Conservation (phyloP, 2,888 invertebrate species). For the Nemoura dubitans region DNA sequence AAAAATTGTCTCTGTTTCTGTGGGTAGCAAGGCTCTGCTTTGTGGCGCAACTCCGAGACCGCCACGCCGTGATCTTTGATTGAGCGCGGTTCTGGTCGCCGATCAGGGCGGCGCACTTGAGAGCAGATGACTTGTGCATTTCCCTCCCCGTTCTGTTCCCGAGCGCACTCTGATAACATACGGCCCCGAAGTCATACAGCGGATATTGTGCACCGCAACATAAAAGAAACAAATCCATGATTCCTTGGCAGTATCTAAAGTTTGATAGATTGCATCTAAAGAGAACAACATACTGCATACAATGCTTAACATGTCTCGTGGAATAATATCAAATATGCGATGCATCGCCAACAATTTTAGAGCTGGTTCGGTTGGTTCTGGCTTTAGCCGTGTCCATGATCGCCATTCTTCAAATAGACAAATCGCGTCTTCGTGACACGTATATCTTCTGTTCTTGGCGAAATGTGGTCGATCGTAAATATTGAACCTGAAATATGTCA, state of each 20-base stretch:
- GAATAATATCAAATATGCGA: neutral
- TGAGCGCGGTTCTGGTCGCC: neutral
- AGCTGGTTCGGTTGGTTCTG: neutral
- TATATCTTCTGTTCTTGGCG: slow-evolving; percentile 12
- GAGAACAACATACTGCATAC: slow-evolving; percentile 1
- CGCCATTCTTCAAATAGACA: slow-evolving; percentile 12
- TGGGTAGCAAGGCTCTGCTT: neutral
- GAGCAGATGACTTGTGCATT: neutral
- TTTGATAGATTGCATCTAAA: neutral
- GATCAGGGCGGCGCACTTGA: neutral
- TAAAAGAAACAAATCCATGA: neutral
- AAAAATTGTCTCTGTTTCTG: neutral
- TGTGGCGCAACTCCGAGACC: neutral
- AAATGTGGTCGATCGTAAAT: neutral
- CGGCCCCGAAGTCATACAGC: neutral
- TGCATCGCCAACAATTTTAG: neutral
- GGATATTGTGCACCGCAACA: neutral
- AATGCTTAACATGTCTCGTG: neutral
- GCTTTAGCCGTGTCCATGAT: neutral
- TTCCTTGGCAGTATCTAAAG: neutral
- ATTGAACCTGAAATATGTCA: neutral
- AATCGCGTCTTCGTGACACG: neutral
- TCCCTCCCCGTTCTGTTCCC: no score
- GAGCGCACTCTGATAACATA: no score
- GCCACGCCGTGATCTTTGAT: neutral